A percentile compares a stretch with the other conserved stretches of the same genome.
These are phyloP conservation scores for Coelopa pilipes DNA, from an alignment of 2,888 invertebrate genomes.

Conservation along the genomic window DNA sequence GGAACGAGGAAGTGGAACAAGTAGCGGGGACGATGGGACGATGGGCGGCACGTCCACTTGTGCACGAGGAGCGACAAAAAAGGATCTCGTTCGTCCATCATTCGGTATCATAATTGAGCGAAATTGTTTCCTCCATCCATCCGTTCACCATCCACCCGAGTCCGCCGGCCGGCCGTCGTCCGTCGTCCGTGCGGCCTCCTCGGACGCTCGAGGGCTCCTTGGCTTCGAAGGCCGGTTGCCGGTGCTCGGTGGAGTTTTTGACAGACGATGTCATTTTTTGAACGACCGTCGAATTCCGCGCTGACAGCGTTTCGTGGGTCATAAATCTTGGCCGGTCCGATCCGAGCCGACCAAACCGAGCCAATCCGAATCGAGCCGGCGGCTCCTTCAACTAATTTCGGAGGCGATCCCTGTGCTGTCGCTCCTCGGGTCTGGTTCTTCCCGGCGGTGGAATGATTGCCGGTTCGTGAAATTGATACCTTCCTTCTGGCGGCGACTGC, in stretches of 20 bases:
- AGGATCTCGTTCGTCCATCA: constrained; percentile 34
- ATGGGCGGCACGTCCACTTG: no score
- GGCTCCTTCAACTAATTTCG: no score
- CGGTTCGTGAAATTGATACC: no score
- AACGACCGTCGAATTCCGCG: constrained; percentile 39
- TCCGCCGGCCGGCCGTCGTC: background rate
- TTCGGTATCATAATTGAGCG: constrained; percentile 46
- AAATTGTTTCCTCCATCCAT: constrained; percentile 47
- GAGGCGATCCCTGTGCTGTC: no score
- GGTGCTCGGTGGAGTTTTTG: constrained; percentile 50
- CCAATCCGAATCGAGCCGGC: no score
- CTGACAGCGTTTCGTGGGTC: constrained; percentile 49
- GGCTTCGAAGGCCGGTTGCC: constrained; percentile 34
- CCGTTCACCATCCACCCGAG: background rate
- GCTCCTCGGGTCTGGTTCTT: no score
- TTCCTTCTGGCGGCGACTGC: no score
- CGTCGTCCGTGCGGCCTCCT: background rate
- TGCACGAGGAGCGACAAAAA: constrained; percentile 37
- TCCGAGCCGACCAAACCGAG: no score
- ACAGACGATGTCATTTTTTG: constrained; percentile 51
- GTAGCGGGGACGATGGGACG: no score
- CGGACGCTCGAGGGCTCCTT: constrained; percentile 21
- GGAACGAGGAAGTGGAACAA: no score
- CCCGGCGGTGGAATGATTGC: no score
- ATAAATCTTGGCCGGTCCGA: constrained; percentile 49